Conservation (phyloP, 2,797 vertebrate species). For the Falco naumanni region DNA sequence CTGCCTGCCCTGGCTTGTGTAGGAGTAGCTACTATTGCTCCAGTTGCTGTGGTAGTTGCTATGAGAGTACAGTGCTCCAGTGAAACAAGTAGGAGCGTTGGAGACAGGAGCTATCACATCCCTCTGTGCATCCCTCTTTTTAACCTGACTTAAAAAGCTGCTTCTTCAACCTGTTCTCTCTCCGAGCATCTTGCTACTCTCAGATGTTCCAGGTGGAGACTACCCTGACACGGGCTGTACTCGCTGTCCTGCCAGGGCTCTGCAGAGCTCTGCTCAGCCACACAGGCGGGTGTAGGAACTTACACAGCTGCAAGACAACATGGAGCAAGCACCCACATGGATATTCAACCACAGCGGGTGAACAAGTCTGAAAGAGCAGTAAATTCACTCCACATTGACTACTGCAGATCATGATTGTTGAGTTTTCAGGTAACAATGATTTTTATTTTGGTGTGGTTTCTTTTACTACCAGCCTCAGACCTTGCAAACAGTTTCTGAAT, state of each 20-base stretch:
- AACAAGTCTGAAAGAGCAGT: not conserved
- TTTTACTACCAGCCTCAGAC: not conserved
- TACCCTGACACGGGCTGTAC: not conserved
- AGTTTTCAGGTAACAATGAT: not conserved
- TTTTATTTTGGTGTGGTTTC: not conserved
- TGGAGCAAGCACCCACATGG: not conserved
- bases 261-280: not conserved
- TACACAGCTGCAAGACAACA: not conserved
- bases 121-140: not conserved
- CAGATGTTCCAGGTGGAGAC: not conserved
- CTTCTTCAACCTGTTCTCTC: not conserved
- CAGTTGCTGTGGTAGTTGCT: not conserved
- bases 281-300: not conserved
- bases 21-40: not conserved
- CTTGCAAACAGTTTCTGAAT: not conserved
- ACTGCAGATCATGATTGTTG: not conserved
- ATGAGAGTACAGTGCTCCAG: not conserved
- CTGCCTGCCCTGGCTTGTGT: not conserved
- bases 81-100: not conserved
- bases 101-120: not conserved
- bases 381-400: not conserved
- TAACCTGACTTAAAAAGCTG: not conserved
- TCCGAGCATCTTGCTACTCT: not conserved
- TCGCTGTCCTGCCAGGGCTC: not conserved
- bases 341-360: not conserved